Evolutionary conservation across 1,140 invertebrate species (phyloP).

Genomic region (Nephila pilipes): DNA sequence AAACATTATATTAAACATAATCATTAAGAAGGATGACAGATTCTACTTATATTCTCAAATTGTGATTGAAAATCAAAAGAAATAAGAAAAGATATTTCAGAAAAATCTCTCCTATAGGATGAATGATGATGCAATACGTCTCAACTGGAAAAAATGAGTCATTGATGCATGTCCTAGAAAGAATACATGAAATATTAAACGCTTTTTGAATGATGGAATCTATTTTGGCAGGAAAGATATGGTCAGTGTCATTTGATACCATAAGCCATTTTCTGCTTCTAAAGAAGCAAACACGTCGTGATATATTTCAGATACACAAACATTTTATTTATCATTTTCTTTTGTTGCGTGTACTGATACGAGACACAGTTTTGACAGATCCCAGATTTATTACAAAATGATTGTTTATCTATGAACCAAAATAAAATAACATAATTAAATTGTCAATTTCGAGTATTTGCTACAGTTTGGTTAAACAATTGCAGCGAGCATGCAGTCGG

Average conservation of each 20-base stretch:
- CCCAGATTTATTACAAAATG: too few species aligned
- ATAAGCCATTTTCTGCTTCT: neutral
- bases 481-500: too few species aligned
- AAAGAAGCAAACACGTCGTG: neutral
- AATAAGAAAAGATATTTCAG: neutral
- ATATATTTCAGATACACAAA: neutral
- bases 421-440: too few species aligned
- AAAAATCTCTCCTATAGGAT: neutral
- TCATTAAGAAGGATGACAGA: neutral
- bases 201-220: neutral
- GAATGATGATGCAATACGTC: neutral
- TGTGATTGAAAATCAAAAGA: neutral
- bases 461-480: too few species aligned
- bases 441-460: too few species aligned
- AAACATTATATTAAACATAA: neutral
- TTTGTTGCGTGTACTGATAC: too few species aligned
- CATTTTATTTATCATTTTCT: too few species aligned
- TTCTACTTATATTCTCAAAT: neutral
- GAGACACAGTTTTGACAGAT: too few species aligned
- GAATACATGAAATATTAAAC: neutral
- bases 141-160: neutral
- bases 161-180: neutral
- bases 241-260: neutral
- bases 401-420: too few species aligned
- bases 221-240: neutral